These are phyloP conservation scores for Meliscaeva auricollis DNA, from an alignment of 2,888 invertebrate species.

Conservation along the genomic window DNA sequence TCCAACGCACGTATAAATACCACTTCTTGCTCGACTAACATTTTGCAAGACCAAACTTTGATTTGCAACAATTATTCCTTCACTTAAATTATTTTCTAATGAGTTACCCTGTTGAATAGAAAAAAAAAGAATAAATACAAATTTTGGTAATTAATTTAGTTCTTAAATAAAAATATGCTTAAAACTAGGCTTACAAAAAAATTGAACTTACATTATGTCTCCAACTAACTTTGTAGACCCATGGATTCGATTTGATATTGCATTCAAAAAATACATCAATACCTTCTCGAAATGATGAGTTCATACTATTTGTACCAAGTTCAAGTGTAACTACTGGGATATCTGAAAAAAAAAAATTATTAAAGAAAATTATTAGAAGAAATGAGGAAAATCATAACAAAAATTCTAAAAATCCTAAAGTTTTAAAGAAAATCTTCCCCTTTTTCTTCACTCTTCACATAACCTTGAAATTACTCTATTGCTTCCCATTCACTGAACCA, in stretches of 20 bases:
- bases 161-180: too few relatives aligned
- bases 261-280: conserved; percentile 96
- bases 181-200: too few relatives aligned
- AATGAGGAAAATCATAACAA: not conserved
- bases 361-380: not conserved
- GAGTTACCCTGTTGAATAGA: conserved; percentile 87
- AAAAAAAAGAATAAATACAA: conserved; percentile 5
- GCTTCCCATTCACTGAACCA: too few relatives aligned
- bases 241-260: conserved; percentile 94
- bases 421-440: too few relatives aligned
- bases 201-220: conserved; percentile 88
- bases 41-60: conserved; percentile 95
- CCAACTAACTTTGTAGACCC: conserved; percentile 92
- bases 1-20: conserved; percentile 94
- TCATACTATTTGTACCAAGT: conserved; percentile 91
- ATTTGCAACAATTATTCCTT: conserved; percentile 94
- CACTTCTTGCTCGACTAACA: conserved; percentile 90
- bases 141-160: not conserved
- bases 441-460: too few relatives aligned
- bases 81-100: conserved; percentile 91
- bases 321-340: conserved; percentile 92
- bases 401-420: too few relatives aligned
- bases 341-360: conserved; percentile 85
- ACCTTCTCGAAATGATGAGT: conserved; percentile 93
- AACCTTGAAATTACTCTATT: conserved; percentile 77